These are phyloP conservation scores for Erythrolamprus reginae DNA, from an alignment of 2,113 vertebrate species.

Conservation along the genomic window DNA sequence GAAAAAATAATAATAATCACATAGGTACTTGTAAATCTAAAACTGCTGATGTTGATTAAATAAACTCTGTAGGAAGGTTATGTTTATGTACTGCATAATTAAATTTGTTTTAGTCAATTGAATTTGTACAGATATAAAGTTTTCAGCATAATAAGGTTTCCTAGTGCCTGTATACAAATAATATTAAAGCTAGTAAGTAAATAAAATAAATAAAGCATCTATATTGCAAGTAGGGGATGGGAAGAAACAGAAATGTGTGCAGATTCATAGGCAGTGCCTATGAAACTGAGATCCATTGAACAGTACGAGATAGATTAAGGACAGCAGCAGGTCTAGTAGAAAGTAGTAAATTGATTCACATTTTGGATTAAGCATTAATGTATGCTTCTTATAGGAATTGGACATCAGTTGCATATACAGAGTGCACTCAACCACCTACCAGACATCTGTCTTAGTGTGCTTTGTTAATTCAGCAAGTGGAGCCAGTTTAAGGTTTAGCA, in stretches of 20 bases:
- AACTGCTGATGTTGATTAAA: slow-evolving; percentile 53
- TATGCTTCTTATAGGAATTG: neutral
- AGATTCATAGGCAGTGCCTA: neutral
- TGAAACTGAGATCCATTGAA: neutral
- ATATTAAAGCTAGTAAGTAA: neutral
- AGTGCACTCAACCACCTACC: neutral
- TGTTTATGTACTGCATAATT: slow-evolving; percentile 56
- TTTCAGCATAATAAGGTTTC: neutral
- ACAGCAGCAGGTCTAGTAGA: neutral
- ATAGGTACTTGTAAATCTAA: slow-evolving; percentile 56
- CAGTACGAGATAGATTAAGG: neutral
- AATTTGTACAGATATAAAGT: slow-evolving; percentile 1
- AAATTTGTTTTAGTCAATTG: slow-evolving; percentile 37
- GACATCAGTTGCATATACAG: neutral
- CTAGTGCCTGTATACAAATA: neutral
- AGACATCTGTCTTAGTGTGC: neutral
- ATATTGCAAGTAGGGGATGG: neutral
- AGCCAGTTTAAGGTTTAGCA: neutral
- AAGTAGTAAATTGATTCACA: neutral
- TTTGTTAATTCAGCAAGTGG: neutral
- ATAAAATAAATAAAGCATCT: neutral
- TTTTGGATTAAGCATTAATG: neutral
- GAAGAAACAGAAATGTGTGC: neutral
- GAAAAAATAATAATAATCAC: slow-evolving; percentile 12
- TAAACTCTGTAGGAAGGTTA: slow-evolving; percentile 44